phyloP scores from a whole-genome alignment of 2,888 invertebrate genomes.

The Panzeria rudis region DNA sequence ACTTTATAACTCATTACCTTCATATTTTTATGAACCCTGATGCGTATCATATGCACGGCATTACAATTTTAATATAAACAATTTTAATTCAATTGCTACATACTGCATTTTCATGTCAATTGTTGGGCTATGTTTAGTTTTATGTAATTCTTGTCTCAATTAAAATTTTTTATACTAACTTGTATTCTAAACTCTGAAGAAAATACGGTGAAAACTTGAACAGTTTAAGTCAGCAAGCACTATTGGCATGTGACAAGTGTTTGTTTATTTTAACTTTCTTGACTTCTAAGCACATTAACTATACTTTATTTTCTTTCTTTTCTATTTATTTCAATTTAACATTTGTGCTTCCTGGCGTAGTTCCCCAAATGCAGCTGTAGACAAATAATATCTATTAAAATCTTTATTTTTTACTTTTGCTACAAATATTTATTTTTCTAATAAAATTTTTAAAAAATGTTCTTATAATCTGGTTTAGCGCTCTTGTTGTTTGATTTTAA shows the following conservation, averaged over 20 bases:
- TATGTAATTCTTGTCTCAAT: conserved; percentile 64
- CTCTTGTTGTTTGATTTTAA: conserved; percentile 64
- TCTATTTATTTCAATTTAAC: conserved; percentile 35
- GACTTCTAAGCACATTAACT: conserved; percentile 14
- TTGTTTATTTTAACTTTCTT: conserved; percentile 64
- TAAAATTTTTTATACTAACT: conserved; percentile 66
- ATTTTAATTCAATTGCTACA: conserved; percentile 28
- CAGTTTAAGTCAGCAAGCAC: neutral
- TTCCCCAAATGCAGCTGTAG: conserved; percentile 58
- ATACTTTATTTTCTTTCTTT: conserved; percentile 34
- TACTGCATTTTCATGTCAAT: conserved; percentile 22
- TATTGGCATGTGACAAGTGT: conserved; percentile 65
- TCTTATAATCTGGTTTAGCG: conserved; percentile 54
- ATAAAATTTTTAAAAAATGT: conserved; percentile 52
- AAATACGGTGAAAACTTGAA: neutral
- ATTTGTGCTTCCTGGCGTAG: conserved; percentile 22
- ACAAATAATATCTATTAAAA: neutral
- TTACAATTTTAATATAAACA: too few relatives aligned
- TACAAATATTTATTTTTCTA: conserved; percentile 36
- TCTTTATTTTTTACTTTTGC: neutral
- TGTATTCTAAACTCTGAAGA: neutral
- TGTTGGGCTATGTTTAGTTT: conserved; percentile 7
- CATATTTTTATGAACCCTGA: too few relatives aligned
- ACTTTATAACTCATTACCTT: too few relatives aligned
- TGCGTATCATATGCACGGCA: too few relatives aligned